Percentiles rank a stretch among this genome's conserved stretches.
Evolutionary conservation across 2,113 vertebrate species (phyloP).

Genomic region (Progne subis): DNA sequence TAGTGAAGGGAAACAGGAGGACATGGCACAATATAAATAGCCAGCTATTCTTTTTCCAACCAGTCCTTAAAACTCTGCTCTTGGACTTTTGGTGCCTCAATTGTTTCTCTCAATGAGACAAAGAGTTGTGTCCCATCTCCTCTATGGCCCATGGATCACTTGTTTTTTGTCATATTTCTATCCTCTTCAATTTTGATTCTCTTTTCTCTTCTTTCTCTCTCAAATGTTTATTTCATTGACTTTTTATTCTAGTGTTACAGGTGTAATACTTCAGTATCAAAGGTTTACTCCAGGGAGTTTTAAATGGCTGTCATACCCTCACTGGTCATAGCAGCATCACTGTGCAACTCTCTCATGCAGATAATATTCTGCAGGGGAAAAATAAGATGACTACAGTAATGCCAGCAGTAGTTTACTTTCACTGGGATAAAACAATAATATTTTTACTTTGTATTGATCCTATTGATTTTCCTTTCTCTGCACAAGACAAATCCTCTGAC

Average conservation of each 20-base stretch:
- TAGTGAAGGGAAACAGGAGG: neutral
- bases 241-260: neutral
- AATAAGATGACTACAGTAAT: neutral
- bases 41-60: neutral
- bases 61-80: neutral
- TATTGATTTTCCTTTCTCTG: constrained; percentile 42
- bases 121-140: neutral
- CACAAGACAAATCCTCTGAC: neutral
- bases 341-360: neutral
- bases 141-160: fast-evolving
- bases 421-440: neutral
- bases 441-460: constrained; percentile 35
- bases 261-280: neutral
- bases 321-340: neutral
- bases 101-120: neutral
- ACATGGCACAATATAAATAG: neutral
- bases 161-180: neutral
- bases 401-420: neutral
- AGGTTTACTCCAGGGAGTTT: neutral
- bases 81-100: neutral
- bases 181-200: neutral
- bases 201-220: neutral
- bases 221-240: neutral
- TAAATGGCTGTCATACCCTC: neutral
- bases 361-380: neutral